These are phyloP conservation scores for Benitochromis conjunctus DNA, from an alignment of 2,113 vertebrate species.

Conservation along the genomic window DNA sequence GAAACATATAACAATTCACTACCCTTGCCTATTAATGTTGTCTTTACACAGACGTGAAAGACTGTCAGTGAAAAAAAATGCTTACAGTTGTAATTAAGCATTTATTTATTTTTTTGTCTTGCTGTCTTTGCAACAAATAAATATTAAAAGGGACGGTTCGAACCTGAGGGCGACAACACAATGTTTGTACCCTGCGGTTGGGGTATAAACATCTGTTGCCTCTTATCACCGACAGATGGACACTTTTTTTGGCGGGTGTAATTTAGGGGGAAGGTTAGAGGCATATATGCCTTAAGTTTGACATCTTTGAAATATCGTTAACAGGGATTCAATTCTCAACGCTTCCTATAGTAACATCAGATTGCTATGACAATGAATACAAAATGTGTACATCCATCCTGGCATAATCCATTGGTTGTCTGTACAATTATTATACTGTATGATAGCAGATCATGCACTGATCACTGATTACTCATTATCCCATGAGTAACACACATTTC, in stretches of 20 bases:
- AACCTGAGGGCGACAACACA: neutral
- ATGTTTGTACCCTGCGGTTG: neutral
- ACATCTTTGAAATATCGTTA: neutral
- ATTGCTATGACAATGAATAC: slow-evolving; percentile 5
- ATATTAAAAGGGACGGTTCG: neutral
- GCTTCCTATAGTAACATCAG: neutral
- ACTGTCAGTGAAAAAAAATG: neutral
- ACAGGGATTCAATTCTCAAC: neutral
- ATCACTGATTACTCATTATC: neutral
- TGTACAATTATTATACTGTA: neutral
- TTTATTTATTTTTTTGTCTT: neutral
- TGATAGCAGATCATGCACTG: slow-evolving; percentile 2
- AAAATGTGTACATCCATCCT: neutral
- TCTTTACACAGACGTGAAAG: slow-evolving; percentile 20
- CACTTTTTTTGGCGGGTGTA: neutral
- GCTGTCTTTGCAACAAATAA: neutral
- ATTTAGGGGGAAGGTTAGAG: neutral
- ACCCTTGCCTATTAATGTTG: slow-evolving; percentile 28
- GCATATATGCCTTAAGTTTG: neutral
- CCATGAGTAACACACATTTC: neutral
- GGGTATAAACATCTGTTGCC: neutral
- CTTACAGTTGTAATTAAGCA: neutral
- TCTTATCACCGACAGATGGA: neutral
- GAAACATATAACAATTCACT: slow-evolving; percentile 49
- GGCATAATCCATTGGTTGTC: neutral